Percentiles rank a stretch among this genome's conserved stretches.
These are phyloP conservation scores for Stigmatopora nigra DNA, from an alignment of 2,113 vertebrate genomes.

Conservation along the genomic window DNA sequence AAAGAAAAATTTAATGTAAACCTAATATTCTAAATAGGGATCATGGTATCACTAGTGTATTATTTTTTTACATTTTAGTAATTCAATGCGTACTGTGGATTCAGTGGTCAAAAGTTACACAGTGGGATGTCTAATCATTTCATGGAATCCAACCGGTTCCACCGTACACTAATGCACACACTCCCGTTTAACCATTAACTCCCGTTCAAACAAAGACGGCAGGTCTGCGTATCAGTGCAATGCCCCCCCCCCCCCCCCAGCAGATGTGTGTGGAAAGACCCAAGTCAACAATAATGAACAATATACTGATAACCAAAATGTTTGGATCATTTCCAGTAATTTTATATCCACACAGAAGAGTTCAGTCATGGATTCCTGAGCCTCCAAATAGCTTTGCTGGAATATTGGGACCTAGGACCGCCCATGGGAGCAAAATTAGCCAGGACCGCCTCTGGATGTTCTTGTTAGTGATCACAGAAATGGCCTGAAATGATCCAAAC, in stretches of 20 bases:
- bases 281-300: background rate
- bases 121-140: slow-evolving; percentile 12
- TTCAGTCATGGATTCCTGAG: no score
- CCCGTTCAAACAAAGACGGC: slow-evolving; percentile 29
- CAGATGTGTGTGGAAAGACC: background rate
- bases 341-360: background rate
- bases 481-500: slow-evolving; percentile 23
- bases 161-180: background rate
- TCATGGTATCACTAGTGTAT: slow-evolving; percentile 1
- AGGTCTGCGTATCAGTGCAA: background rate
- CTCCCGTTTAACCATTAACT: slow-evolving; percentile 40
- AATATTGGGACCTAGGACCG: no score
- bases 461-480: background rate
- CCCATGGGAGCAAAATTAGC: no score
- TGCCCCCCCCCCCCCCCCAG: background rate
- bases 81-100: slow-evolving; percentile 12
- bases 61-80: slow-evolving; percentile 13
- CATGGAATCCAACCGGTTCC: slow-evolving; percentile 14
- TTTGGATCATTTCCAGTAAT: background rate
- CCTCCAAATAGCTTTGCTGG: no score
- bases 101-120: slow-evolving; percentile 19
- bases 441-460: no score
- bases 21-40: slow-evolving; percentile 21
- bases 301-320: no score
- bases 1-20: slow-evolving; percentile 30